Percentiles rank a stretch among this genome's conserved stretches.
These are phyloP conservation scores for Laothoe populi DNA, from an alignment of 2,888 invertebrate genomes.

Conservation along the genomic window DNA sequence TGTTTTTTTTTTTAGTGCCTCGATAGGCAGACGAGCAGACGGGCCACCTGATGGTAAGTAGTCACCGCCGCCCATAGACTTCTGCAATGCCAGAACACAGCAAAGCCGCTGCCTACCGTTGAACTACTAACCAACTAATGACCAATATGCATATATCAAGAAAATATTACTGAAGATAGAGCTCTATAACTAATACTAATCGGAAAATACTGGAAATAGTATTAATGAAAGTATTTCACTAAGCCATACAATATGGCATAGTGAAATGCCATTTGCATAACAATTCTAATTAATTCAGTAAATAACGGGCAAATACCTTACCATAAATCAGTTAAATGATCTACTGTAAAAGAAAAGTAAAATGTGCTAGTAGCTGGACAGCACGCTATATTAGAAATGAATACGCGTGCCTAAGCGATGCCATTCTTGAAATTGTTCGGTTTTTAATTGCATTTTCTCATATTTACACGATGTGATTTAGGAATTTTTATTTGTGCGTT, in stretches of 20 bases:
- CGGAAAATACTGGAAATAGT: background rate
- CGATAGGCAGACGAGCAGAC: too few relatives aligned
- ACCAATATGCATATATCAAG: too few relatives aligned
- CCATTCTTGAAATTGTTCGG: slow-evolving; percentile 33
- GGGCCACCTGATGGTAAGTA: too few relatives aligned
- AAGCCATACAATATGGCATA: too few relatives aligned
- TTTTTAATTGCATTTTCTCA: slow-evolving; percentile 28
- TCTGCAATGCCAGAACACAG: too few relatives aligned
- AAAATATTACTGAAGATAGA: too few relatives aligned
- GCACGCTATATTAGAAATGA: slow-evolving; percentile 46
- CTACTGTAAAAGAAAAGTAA: slow-evolving; percentile 39
- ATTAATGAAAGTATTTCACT: slow-evolving; percentile 11
- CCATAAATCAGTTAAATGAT: slow-evolving; percentile 4
- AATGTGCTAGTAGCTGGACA: slow-evolving; percentile 37
- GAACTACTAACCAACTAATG: too few relatives aligned
- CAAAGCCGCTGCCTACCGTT: too few relatives aligned
- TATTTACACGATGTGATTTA: background rate
- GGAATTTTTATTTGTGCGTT: background rate
- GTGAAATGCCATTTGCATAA: background rate
- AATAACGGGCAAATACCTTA: slow-evolving; percentile 1
- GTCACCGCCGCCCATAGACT: too few relatives aligned
- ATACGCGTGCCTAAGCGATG: slow-evolving; percentile 29
- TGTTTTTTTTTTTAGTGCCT: too few relatives aligned
- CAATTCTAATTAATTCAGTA: slow-evolving; percentile 2
- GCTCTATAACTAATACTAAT: background rate